Percentiles rank a stretch among this genome's conserved stretches.
Conservation (phyloP, 2,888 invertebrate genomes). For the Orthosia gothica region DNA sequence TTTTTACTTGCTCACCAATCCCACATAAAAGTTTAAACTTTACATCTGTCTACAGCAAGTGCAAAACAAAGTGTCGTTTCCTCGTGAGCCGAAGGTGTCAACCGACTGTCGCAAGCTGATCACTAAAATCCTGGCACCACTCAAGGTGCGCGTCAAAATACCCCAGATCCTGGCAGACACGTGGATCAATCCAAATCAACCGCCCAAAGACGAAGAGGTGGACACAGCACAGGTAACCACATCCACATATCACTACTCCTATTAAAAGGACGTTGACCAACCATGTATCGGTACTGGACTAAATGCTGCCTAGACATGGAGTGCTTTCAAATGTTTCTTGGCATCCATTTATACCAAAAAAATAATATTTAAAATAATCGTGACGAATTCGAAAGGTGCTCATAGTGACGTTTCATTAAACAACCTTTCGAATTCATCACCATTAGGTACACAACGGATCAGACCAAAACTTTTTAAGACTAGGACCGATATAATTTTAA, state of each 20-base stretch:
- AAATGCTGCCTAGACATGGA: too few species aligned
- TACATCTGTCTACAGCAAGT: slow-evolving; percentile 92
- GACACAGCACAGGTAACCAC: slow-evolving; percentile 63
- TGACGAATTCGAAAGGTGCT: too few species aligned
- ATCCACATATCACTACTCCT: background rate
- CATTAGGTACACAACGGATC: too few species aligned
- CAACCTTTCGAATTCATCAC: too few species aligned
- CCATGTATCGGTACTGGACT: too few species aligned
- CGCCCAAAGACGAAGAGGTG: slow-evolving; percentile 82
- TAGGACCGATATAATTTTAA: too few species aligned
- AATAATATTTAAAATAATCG: too few species aligned
- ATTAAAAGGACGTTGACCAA: too few species aligned
- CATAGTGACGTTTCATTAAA: too few species aligned
- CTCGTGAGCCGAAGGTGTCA: slow-evolving; percentile 93
- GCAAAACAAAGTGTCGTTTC: slow-evolving; percentile 93
- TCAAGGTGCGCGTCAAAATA: slow-evolving; percentile 93
- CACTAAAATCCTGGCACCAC: slow-evolving; percentile 93
- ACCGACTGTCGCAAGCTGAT: slow-evolving; percentile 93
- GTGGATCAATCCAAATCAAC: slow-evolving; percentile 92
- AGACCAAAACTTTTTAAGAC: too few species aligned
- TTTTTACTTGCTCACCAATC: background rate
- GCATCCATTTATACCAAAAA: too few species aligned
- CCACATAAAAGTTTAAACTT: background rate
- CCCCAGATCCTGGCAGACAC: slow-evolving; percentile 93
- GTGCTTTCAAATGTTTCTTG: too few species aligned